Conservation (phyloP, 2,113 vertebrate species). For the Amphiprion ocellaris region DNA sequence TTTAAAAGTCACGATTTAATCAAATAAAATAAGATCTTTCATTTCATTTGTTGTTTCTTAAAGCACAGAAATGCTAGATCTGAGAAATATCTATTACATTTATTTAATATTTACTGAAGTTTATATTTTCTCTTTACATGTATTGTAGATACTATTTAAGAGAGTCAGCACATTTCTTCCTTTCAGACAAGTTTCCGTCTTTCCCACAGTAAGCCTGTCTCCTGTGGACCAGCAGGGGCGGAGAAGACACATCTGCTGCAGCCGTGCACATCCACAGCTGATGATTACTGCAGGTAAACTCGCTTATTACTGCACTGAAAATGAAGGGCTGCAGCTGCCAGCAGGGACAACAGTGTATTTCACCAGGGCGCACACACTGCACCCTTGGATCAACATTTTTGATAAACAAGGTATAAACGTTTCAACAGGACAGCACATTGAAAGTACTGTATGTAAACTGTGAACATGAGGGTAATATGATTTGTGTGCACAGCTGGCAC, state of each 20-base stretch:
- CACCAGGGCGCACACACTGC: conserved; percentile 9
- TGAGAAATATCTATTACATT: neutral
- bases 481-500: conserved; percentile 59
- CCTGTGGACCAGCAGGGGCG: conserved; percentile 37
- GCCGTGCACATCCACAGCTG: conserved; percentile 52
- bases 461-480: conserved; percentile 33
- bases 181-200: conserved; percentile 10
- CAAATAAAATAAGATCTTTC: too few relatives aligned
- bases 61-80: neutral
- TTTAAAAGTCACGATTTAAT: conserved; percentile 14
- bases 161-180: conserved; percentile 20
- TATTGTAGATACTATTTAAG: conserved; percentile 4
- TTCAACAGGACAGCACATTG: conserved; percentile 23
- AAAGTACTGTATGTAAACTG: conserved; percentile 7
- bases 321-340: conserved; percentile 64
- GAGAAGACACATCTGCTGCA: conserved; percentile 67
- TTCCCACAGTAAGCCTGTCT: conserved; percentile 62
- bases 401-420: conserved; percentile 51
- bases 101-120: neutral
- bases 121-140: neutral
- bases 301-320: conserved; percentile 67
- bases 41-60: neutral
- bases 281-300: conserved; percentile 75
- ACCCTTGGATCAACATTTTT: conserved; percentile 38
- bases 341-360: conserved; percentile 48